phyloP scores from a whole-genome alignment of 1,140 invertebrate species.

The Elysia chlorotica region DNA sequence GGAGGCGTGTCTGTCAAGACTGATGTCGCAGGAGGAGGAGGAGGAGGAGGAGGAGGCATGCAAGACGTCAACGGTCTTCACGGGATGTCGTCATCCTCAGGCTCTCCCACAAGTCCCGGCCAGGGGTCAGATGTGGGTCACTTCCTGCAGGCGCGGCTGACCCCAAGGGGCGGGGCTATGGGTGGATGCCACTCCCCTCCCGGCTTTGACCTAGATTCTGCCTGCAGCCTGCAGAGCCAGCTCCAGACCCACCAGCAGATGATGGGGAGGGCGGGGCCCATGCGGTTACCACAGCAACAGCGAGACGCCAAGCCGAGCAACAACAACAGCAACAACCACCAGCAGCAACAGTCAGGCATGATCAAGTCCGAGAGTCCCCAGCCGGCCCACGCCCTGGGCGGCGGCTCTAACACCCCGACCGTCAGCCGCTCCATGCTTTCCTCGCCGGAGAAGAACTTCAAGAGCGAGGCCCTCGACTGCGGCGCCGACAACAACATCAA shows the following conservation, averaged over 20 bases:
- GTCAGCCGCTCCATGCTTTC: too few relatives aligned
- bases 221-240: conserved; percentile 8
- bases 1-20: neutral
- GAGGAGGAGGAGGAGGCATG: neutral
- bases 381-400: conserved; percentile 9
- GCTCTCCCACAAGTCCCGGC: too few relatives aligned
- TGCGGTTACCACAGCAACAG: too few relatives aligned
- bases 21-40: neutral
- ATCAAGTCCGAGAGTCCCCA: conserved; percentile 19
- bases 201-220: too few relatives aligned
- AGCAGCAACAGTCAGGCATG: too few relatives aligned
- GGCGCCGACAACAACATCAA: neutral
- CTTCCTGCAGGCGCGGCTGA: neutral
- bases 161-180: conserved; percentile 3
- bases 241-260: too few relatives aligned
- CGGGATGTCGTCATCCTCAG: too few relatives aligned
- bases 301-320: neutral
- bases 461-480: too few relatives aligned
- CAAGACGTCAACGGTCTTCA: neutral
- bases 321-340: conserved; percentile 8
- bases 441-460: too few relatives aligned
- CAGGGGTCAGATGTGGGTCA: neutral
- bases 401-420: too few relatives aligned
- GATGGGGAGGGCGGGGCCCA: too few relatives aligned
- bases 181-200: too few relatives aligned